phyloP scores from a whole-genome alignment of 2,797 vertebrate species.

The Phyllotis vaccarum region DNA sequence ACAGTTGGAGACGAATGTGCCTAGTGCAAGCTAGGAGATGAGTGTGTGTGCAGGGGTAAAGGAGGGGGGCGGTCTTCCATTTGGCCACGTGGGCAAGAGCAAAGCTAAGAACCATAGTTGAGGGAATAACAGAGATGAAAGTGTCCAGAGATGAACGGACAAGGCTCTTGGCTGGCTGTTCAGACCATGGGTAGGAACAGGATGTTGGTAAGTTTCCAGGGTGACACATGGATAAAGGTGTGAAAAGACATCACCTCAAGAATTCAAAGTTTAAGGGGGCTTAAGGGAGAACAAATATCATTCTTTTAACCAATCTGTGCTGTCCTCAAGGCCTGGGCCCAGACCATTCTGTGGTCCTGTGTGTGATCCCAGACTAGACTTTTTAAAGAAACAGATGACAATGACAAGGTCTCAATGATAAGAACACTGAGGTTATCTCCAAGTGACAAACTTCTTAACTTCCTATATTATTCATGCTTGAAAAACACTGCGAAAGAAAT shows the following conservation, averaged over 20 bases:
- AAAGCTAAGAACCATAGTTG: background rate
- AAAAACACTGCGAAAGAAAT: background rate
- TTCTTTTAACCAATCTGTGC: background rate
- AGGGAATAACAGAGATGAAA: background rate
- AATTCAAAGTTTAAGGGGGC: background rate
- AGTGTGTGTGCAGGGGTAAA: background rate
- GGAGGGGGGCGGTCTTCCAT: background rate
- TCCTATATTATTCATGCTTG: background rate
- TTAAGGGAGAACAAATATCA: background rate
- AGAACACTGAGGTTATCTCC: background rate
- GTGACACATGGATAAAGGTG: background rate
- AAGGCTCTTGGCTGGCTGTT: background rate
- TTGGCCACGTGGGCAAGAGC: background rate
- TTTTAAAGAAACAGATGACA: background rate
- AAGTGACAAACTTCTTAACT: background rate
- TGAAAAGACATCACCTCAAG: background rate
- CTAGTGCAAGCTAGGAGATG: background rate
- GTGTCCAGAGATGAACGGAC: background rate
- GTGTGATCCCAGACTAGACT: background rate
- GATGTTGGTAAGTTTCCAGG: background rate
- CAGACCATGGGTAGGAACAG: background rate
- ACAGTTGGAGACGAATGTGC: background rate
- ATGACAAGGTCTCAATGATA: background rate
- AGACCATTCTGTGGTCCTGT: background rate
- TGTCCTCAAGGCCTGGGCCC: background rate